phyloP scores from a whole-genome alignment of 2,888 invertebrate species.

The Dorcus hopei region DNA sequence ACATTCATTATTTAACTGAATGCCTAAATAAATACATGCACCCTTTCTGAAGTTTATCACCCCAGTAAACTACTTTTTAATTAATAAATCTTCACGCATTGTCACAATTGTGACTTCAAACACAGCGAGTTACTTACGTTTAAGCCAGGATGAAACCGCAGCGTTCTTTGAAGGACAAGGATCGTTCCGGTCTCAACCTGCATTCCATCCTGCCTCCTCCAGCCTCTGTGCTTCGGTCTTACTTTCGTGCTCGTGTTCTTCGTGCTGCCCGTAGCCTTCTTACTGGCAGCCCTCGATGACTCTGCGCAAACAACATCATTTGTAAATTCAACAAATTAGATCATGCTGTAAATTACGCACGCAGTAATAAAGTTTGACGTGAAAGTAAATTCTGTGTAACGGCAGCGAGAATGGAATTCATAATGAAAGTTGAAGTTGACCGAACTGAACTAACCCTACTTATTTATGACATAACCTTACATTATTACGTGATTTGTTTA shows the following conservation, averaged over 20 bases:
- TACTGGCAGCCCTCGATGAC: constrained; percentile 62
- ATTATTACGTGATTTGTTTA: too few species aligned
- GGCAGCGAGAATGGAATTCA: too few species aligned
- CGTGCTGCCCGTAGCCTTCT: constrained; percentile 72
- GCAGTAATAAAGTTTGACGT: constrained; percentile 1
- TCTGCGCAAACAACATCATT: constrained; percentile 34
- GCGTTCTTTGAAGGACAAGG: constrained; percentile 64
- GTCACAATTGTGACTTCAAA: too few species aligned
- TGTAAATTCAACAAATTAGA: background rate
- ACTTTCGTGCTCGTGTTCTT: constrained; percentile 64
- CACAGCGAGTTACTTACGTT: constrained; percentile 55
- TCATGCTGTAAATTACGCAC: background rate
- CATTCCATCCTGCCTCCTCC: constrained; percentile 71
- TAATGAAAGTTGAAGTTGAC: too few species aligned
- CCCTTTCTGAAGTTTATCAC: too few species aligned
- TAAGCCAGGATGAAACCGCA: constrained; percentile 77
- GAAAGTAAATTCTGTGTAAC: background rate
- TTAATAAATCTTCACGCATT: too few species aligned
- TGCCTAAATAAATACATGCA: too few species aligned
- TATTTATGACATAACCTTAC: too few species aligned
- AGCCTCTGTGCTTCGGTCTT: constrained; percentile 74
- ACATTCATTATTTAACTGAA: too few species aligned
- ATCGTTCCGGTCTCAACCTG: constrained; percentile 64
- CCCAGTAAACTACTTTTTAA: too few species aligned
- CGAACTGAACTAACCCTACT: too few species aligned